A percentile compares a stretch with the other conserved stretches of the same genome.
These are phyloP conservation scores for Eurosta solidaginis DNA, from an alignment of 1,140 invertebrate genomes.

Conservation along the genomic window DNA sequence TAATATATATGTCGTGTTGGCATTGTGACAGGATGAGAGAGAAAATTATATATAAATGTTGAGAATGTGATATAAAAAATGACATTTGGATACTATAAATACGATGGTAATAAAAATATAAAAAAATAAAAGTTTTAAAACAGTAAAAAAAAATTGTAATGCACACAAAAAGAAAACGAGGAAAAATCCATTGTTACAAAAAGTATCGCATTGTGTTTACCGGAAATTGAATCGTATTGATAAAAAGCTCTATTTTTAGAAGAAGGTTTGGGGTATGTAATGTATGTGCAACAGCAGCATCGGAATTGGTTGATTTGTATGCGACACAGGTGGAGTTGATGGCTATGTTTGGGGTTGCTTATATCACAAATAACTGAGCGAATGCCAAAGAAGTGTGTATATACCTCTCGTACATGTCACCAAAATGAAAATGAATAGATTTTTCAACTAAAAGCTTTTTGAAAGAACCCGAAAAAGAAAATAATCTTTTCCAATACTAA, in stretches of 20 bases:
- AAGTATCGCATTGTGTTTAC: slow-evolving; percentile 22
- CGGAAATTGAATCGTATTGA: slow-evolving; percentile 52
- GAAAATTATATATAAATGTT: slow-evolving; percentile 53
- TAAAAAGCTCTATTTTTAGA: too few species aligned
- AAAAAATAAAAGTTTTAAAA: too few species aligned
- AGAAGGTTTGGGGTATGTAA: not conserved
- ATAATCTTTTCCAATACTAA: too few species aligned
- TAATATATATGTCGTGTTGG: slow-evolving; percentile 45
- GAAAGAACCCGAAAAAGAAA: too few species aligned
- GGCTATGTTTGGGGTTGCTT: slow-evolving; percentile 14
- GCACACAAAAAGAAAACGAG: not conserved
- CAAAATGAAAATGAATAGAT: too few species aligned
- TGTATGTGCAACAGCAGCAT: not conserved
- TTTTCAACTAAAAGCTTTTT: too few species aligned
- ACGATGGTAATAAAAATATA: slow-evolving; percentile 31
- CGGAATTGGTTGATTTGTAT: slow-evolving; percentile 11
- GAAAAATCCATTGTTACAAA: too few species aligned
- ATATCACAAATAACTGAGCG: not conserved
- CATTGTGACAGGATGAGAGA: slow-evolving; percentile 27
- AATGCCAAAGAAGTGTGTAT: not conserved
- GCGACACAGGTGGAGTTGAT: slow-evolving; percentile 10
- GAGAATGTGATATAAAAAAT: slow-evolving; percentile 57
- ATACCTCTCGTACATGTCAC: too few species aligned
- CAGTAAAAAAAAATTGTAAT: not conserved
- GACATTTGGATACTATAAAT: slow-evolving; percentile 58